Evolutionary conservation across 2,888 invertebrate species (phyloP).

Genomic region (Hydrotaea diabolus): DNA sequence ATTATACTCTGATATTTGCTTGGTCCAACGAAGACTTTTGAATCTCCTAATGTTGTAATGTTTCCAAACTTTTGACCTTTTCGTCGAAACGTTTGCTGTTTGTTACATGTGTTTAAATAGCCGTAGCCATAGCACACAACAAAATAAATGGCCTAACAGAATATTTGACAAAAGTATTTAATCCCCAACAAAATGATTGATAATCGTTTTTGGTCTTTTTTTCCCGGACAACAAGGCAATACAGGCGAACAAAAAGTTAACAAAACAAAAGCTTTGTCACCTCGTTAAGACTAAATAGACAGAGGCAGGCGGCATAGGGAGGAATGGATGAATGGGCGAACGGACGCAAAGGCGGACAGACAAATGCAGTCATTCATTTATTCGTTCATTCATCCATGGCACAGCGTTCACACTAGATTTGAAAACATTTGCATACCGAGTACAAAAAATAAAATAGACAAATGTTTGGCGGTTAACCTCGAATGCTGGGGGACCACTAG

Average conservation of each 20-base stretch:
- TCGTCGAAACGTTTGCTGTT: neutral
- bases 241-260: neutral
- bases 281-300: slow-evolving; percentile 49
- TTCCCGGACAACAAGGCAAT: neutral
- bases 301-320: neutral
- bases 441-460: neutral
- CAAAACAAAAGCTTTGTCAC: slow-evolving; percentile 59
- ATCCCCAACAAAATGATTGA: slow-evolving; percentile 65
- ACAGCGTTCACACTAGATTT: neutral
- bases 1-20: slow-evolving; percentile 9
- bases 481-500: neutral
- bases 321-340: too few species aligned
- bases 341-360: neutral
- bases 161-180: slow-evolving; percentile 64
- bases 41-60: slow-evolving; percentile 8
- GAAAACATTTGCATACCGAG: slow-evolving; percentile 21
- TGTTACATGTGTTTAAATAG: neutral
- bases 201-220: slow-evolving; percentile 46
- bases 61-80: slow-evolving; percentile 37
- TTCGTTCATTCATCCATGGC: neutral
- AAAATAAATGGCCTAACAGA: slow-evolving; percentile 64
- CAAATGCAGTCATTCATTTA: slow-evolving; percentile 11
- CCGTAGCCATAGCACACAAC: slow-evolving; percentile 10
- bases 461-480: slow-evolving; percentile 31
- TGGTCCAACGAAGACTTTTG: neutral